Percentiles rank a stretch among this genome's conserved stretches.
Evolutionary conservation across 2,888 invertebrate genomes (phyloP).

Genomic region (Camponotus fellah): DNA sequence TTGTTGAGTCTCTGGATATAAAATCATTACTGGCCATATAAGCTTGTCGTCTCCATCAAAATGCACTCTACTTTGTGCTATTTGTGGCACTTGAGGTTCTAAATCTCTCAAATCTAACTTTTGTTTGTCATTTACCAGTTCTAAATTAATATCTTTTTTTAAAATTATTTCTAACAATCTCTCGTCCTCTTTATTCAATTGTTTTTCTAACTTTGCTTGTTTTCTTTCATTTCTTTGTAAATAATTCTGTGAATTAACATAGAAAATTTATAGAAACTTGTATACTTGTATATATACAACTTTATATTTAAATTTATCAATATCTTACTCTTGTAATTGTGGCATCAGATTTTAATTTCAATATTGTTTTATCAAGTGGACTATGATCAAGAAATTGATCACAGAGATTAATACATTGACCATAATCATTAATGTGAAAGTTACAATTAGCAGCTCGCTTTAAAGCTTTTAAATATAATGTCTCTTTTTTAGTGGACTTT

Average conservation of each 20-base stretch:
- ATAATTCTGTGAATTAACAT: constrained; percentile 84
- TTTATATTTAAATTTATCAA: constrained; percentile 30
- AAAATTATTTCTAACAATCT: constrained; percentile 86
- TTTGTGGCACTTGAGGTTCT: constrained; percentile 90
- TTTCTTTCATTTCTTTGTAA: constrained; percentile 88
- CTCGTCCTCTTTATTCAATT: constrained; percentile 85
- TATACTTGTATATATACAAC: constrained; percentile 3
- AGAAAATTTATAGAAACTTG: neutral
- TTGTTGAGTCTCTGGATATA: constrained; percentile 95
- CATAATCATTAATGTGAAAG: constrained; percentile 89
- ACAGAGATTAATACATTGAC: constrained; percentile 91
- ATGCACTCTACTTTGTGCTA: constrained; percentile 89
- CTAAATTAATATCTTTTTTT: constrained; percentile 85
- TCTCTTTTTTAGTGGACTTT: constrained; percentile 87
- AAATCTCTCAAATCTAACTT: constrained; percentile 87
- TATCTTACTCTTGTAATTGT: constrained; percentile 86
- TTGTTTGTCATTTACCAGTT: constrained; percentile 86
- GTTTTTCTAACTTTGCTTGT: constrained; percentile 86
- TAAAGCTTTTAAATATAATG: constrained; percentile 92
- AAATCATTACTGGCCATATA: constrained; percentile 95
- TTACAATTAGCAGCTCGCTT: constrained; percentile 92
- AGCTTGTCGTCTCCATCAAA: constrained; percentile 88
- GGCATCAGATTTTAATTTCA: constrained; percentile 87
- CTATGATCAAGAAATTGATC: constrained; percentile 89
- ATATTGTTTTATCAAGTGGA: constrained; percentile 87